Percentiles rank a stretch among this genome's conserved stretches.
phyloP scores from a whole-genome alignment of 2,888 invertebrate species.

The Auanema sp. region DNA sequence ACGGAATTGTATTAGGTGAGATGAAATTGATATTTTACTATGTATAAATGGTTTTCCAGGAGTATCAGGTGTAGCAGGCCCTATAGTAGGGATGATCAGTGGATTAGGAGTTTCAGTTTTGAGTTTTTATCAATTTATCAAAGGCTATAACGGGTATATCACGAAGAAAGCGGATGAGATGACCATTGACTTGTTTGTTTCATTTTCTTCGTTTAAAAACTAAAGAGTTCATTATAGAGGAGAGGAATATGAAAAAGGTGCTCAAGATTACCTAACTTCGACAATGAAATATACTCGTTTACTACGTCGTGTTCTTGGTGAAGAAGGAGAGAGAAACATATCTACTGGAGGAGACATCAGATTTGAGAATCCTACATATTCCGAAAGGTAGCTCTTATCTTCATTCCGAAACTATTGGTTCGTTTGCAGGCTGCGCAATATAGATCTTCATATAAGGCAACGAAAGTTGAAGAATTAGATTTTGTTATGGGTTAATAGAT shows the following conservation, averaged over 20 bases:
- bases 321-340: slow-evolving; percentile 34
- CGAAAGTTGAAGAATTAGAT: no score
- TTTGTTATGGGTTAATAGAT: no score
- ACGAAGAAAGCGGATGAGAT: slow-evolving; percentile 30
- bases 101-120: slow-evolving; percentile 21
- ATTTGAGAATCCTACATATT: slow-evolving; percentile 17
- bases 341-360: slow-evolving; percentile 32
- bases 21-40: background rate
- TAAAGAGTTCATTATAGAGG: slow-evolving; percentile 28
- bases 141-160: slow-evolving; percentile 26
- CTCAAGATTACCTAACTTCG: slow-evolving; percentile 39
- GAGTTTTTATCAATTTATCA: slow-evolving; percentile 28
- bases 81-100: slow-evolving; percentile 14
- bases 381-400: slow-evolving; percentile 16
- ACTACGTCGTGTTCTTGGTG: slow-evolving; percentile 26
- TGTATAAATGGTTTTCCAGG: slow-evolving; percentile 16
- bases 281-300: slow-evolving; percentile 41
- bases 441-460: no score
- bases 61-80: slow-evolving; percentile 20
- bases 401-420: background rate
- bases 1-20: slow-evolving; percentile 27
- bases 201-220: background rate
- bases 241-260: slow-evolving; percentile 40
- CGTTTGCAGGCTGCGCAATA: no score
- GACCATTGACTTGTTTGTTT: slow-evolving; percentile 12